Base-by-base conservation (phyloP, 2,888 invertebrate genomes). In the Acrobasis consociella region DNA sequence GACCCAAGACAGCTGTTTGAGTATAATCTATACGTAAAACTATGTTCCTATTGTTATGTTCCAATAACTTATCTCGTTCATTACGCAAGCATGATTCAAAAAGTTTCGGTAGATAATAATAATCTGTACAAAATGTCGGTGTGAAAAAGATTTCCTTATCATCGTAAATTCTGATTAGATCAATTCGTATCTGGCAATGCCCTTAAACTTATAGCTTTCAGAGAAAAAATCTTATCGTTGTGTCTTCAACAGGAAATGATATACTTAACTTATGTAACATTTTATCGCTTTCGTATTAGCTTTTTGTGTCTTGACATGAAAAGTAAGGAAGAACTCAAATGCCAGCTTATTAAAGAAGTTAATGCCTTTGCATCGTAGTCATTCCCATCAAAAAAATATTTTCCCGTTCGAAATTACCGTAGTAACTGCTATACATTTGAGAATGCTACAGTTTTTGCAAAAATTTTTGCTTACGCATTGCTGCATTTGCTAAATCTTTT, bases 121-220 rank as follows among this genome's bases (percentile, higher is more conserved):
- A 17, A 58, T 42, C 39, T 11, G 11, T 46, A 11, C 10, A 42
- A 58, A 60, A 22, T 63, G 60, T 66, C 68, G 69, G 69, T 82
- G 75, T 85, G 80, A 81, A 82, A 82, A 77, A 75, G 66, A 70
- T 69, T 68, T 67, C 63, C 69, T 80, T 83, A 81, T 82, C 75
- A 64, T 64, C 65, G 65, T 81, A 46, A 46, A 7, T 82, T 86
- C 82, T 76, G 85, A 85, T 85, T 81, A 83, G 73, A 80, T 77
- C 67, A 66, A 76, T 74, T 74, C 74, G 68, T 89, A 91, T 90
- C 91, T 90, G 89, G 75, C 90, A 87, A 86, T 90, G 89, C 86
- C 89, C 90, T 86, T 82, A 79, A 69, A 74, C 72, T 71, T 74
- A 17, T 56, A 13, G 72, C 77, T 73, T 80, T 79, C 75, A 78